Base-by-base conservation (phyloP, 2,888 invertebrate species). In the Eulithis testata region DNA sequence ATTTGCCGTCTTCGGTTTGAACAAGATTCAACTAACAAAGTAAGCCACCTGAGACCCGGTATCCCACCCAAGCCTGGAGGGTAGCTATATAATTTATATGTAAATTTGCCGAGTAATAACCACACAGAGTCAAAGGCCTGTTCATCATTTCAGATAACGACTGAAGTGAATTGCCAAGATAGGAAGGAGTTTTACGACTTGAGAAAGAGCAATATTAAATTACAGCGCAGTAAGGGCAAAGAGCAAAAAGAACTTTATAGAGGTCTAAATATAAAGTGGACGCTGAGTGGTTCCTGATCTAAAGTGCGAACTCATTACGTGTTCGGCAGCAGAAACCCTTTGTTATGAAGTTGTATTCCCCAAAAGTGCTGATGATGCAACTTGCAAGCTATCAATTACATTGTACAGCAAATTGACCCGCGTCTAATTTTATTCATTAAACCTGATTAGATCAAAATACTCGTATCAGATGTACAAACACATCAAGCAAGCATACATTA, bases 61-160 rank as follows among this genome's bases (percentile, higher is more conserved):
- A 51, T 49, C 49, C 49, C 47, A 47, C 14, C 47, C 50, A 51
- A 59, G 45, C 60, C 77, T 76, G 72, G 79, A 78, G 82, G 81
- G 79, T 80, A 77, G 70, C 57, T 45, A 63, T 76, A 76, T 79
- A 76, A 70, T 79, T 77, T 57, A 54, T 14, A 47, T 56, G 60
- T 71, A 77, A 83, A 82, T 81, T 78, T 73, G 76, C 66, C 73
- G 77, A 68, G 73, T 74, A 73, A 74, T 73, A 77, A 76, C 70
- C 52, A 60, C 40, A 53, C 59, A 60, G 56, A 59, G 66, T 61
- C 60, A 60, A 66, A 57, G 54, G 61, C 65, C 64, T 63, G 64
- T 60, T 60, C 65, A 61, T 66, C 69, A 69, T 69, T 69, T 49
- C 50, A 69, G 66, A 69, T 69, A 69, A 63, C 54, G 60, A 55